Base-by-base conservation (phyloP, 2,888 invertebrate species). In the Onchidella celtica region DNA sequence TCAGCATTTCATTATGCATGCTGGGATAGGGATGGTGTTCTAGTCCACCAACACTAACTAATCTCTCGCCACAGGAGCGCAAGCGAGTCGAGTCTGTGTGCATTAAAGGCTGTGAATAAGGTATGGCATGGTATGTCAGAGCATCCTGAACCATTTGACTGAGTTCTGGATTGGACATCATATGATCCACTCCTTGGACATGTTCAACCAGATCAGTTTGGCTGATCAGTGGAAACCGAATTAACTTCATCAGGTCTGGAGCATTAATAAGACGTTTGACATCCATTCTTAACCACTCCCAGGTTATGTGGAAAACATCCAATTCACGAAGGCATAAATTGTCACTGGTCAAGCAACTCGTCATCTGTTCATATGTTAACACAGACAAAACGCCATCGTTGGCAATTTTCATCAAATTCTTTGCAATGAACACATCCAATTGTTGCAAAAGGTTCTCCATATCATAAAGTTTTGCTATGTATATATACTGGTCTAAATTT, bases 11-110 rank as follows among this genome's bases (percentile, higher is more conserved):
- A 84, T 93, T 92, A 83, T 92, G 92, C 34, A 93, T 85, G 79
- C 92, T 92, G 3, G 93, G 93, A 81, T 92, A 91, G 0, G 93
- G 93, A 79, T 93, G 93, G 69, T 93, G 93, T 85, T 93, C 93
- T 32, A 93, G 85, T 0, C 93, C 93, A 11, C 93, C 93, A 3
- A 93, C 90, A 84, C 92, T 92, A 36, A 92, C 90, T 36, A 93
- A 84, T 66, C 92, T 85, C 81, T 91, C 91, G 27, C 90, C 90
- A 78, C 86, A 91, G 27, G 91, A 92, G 29, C 93, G 88, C 65
- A 93, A 86, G 69, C 91, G 89, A 24, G 91, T 90, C 59, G 88
- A 89, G 38, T 85, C 79, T 3, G 88, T 87, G 75, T 87, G 88
- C 21, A 91, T 87, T 9, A 92, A 88, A 1, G 93, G 92, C 84